These are phyloP conservation scores for Zaprionus taronus DNA, from an alignment of 1,140 invertebrate genomes.

Conservation along the genomic window DNA sequence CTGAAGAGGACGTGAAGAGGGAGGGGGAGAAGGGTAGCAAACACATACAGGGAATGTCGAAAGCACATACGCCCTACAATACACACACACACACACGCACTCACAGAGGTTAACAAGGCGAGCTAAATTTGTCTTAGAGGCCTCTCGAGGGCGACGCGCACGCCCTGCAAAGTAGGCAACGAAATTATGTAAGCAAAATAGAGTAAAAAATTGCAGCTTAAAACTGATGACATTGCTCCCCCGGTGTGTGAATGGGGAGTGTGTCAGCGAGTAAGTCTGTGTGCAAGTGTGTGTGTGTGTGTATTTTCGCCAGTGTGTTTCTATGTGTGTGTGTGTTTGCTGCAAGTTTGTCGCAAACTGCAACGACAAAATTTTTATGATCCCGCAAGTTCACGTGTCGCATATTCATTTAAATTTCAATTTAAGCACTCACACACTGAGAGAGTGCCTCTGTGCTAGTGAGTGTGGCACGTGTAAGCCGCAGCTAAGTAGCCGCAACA, in stretches of 20 bases:
- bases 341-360: slow-evolving; percentile 39
- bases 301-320: not conserved
- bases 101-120: not conserved
- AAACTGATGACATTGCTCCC: slow-evolving; percentile 41
- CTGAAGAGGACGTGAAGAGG: not conserved
- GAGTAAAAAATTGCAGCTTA: slow-evolving; percentile 17
- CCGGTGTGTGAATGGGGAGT: not conserved
- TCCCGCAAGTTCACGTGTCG: slow-evolving; percentile 17
- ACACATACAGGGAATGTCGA: not conserved
- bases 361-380: slow-evolving; percentile 29
- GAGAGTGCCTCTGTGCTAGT: not conserved
- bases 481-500: slow-evolving; percentile 46
- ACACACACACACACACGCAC: not conserved
- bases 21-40: not conserved
- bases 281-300: not conserved
- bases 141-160: not conserved
- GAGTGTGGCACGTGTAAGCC: slow-evolving; percentile 30
- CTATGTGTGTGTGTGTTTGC: slow-evolving; percentile 8
- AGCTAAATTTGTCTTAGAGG: slow-evolving; percentile 18
- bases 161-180: slow-evolving; percentile 37
- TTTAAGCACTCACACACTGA: slow-evolving; percentile 44
- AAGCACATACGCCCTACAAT: slow-evolving; percentile 3
- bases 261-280: not conserved
- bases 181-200: slow-evolving; percentile 33
- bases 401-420: slow-evolving; percentile 73